phyloP scores from a whole-genome alignment of 2,888 invertebrate species.

The Drosophila setosimentum region DNA sequence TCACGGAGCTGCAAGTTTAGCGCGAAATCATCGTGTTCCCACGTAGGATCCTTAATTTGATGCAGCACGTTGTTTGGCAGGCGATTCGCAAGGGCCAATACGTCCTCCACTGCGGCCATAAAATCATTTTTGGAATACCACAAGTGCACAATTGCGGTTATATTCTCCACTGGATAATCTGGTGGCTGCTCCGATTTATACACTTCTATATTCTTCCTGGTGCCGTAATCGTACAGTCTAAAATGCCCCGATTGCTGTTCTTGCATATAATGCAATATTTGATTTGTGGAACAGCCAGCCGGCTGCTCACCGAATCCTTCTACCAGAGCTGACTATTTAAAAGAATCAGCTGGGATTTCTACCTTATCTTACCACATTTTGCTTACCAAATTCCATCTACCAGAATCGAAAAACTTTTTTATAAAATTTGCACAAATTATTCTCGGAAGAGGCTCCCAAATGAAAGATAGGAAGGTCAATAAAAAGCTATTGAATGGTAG shows the following conservation, averaged over 20 bases:
- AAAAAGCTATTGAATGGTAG: conserved; percentile 86
- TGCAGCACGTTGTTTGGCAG: conserved; percentile 66
- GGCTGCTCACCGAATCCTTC: conserved; percentile 65
- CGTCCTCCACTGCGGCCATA: conserved; percentile 69
- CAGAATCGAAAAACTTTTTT: conserved; percentile 86
- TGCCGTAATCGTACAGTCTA: conserved; percentile 69
- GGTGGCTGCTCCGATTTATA: conserved; percentile 67
- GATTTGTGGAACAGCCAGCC: conserved; percentile 74
- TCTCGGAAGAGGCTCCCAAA: conserved; percentile 82
- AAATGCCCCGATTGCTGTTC: conserved; percentile 69
- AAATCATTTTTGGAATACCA: conserved; percentile 75
- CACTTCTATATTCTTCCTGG: conserved; percentile 41
- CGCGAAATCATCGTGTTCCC: conserved; percentile 70
- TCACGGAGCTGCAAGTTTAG: conserved; percentile 52
- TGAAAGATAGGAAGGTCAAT: conserved; percentile 84
- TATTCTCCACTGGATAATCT: conserved; percentile 64
- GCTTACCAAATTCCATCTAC: conserved; percentile 56
- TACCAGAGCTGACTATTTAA: conserved; percentile 56
- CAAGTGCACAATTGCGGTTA: conserved; percentile 62
- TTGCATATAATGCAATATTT: conserved; percentile 77
- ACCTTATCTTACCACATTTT: too few species aligned
- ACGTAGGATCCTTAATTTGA: conserved; percentile 63
- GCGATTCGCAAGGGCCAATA: conserved; percentile 49
- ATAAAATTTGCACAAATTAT: conserved; percentile 87
- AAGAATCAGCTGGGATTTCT: background rate